Conservation (phyloP, 2,113 vertebrate genomes). For the Erythrolamprus reginae region DNA sequence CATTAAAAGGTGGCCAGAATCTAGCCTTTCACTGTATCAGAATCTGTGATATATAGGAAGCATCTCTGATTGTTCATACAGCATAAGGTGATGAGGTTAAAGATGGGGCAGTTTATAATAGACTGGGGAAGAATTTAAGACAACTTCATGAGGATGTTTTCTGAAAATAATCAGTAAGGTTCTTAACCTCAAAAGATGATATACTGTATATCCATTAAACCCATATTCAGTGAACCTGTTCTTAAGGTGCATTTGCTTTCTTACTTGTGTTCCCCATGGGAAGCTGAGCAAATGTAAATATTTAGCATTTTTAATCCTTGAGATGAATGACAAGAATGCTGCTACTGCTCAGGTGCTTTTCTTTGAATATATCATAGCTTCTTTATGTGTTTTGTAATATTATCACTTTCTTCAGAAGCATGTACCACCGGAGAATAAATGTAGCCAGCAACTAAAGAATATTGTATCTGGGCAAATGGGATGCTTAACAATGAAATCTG, state of each 20-base stretch:
- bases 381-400: background rate
- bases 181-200: background rate
- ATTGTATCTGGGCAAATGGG: background rate
- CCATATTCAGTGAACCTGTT: background rate
- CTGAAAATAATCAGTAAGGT: background rate
- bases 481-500: background rate
- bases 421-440: background rate
- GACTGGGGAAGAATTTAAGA: background rate
- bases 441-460: background rate
- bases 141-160: background rate
- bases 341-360: background rate
- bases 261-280: background rate
- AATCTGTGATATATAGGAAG: background rate
- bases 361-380: background rate
- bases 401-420: background rate
- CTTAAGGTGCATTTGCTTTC: background rate
- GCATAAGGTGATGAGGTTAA: background rate
- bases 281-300: background rate
- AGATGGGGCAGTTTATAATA: background rate
- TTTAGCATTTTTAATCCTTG: background rate
- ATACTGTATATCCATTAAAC: background rate
- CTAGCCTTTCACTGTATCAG: background rate
- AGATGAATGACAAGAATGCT: background rate
- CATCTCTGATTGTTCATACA: background rate
- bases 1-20: background rate